Conservation (phyloP, 1,140 invertebrate genomes). For the Trichonephila inaurata region DNA sequence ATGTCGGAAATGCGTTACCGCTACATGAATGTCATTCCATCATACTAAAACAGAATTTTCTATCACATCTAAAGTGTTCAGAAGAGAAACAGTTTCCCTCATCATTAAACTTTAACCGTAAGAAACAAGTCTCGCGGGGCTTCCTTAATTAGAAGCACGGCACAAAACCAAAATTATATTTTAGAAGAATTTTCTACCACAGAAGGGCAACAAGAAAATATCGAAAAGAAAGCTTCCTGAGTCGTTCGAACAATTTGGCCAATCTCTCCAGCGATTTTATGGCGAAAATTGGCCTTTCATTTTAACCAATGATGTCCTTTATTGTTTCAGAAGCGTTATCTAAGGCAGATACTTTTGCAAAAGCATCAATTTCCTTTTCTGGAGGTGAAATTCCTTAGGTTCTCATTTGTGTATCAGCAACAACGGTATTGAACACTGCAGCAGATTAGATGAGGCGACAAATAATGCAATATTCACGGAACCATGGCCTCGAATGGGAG, state of each 20-base stretch:
- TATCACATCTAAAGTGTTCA: not conserved
- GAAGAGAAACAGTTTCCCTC: not conserved
- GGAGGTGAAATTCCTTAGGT: not conserved
- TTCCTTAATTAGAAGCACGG: not conserved
- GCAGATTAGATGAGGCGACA: slow-evolving; percentile 29
- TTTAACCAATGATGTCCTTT: slow-evolving; percentile 1
- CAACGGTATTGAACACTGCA: not conserved
- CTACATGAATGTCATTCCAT: not conserved
- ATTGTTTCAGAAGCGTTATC: not conserved
- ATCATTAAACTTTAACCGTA: not conserved
- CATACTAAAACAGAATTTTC: slow-evolving; percentile 10
- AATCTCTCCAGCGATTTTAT: slow-evolving; percentile 10
- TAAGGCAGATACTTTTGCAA: not conserved
- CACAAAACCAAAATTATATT: slow-evolving; percentile 9
- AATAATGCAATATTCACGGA: slow-evolving; percentile 41
- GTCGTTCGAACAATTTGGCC: not conserved
- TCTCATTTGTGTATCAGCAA: not conserved
- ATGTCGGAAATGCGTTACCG: not conserved
- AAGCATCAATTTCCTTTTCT: not conserved
- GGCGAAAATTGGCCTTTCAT: not conserved
- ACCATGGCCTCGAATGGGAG: slow-evolving; percentile 3
- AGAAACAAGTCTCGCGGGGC: not conserved
- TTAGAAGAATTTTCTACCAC: not conserved
- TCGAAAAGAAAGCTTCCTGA: not conserved
- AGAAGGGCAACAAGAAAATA: not conserved